Evolutionary conservation across 1,140 invertebrate species (phyloP), one percentile per base, ranked within the genome.

Genomic region (Trypoxylus dichotomus): DNA sequence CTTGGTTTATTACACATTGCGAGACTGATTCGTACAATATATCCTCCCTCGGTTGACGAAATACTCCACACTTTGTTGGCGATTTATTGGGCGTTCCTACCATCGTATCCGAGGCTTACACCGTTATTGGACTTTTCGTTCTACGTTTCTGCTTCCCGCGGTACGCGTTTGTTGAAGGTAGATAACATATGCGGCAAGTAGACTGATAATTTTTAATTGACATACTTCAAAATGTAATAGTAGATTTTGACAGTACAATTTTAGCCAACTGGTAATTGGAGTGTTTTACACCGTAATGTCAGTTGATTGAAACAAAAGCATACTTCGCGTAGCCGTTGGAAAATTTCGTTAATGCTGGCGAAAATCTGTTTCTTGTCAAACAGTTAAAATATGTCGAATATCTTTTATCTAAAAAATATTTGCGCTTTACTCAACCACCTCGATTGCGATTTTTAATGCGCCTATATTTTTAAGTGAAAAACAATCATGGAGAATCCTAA

Each of bases 21-120:
- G 76, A 76, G 2, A 76, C 76, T 5, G 76, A 76, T 27, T 15
- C 54, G 2, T 42, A 3, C 2, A 68, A 41, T 19, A 41, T 41
- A 32, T 76, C 76, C n/a, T 76, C n/a, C 10, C 76, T n/a, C 3
- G 76, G 76, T 41, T 76, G 54, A 21, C 76, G 29, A 29, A 76
- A 76, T 25, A 76, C 47, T 27, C 75, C 43, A 43, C 19, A n/a
- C 21, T 10, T 1, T 15, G 25, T 73, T 21, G 7, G 25, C 13
- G 27, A 73, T 27, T 21, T 19, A 3, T 13, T 21, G 8, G 8
- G 11, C 11, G 24, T 73, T 41, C 27, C n/a, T 42, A 25, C 27
- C 37, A 42, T 32, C 13, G n/a, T 73, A 32, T 32, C 37, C 37
- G 27, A 19, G 71, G 71, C n/a, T 73, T 21, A 73, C 8, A 73